These are phyloP conservation scores for Jordanella pulchra DNA, from an alignment of 2,797 vertebrate species.

Conservation along the genomic window DNA sequence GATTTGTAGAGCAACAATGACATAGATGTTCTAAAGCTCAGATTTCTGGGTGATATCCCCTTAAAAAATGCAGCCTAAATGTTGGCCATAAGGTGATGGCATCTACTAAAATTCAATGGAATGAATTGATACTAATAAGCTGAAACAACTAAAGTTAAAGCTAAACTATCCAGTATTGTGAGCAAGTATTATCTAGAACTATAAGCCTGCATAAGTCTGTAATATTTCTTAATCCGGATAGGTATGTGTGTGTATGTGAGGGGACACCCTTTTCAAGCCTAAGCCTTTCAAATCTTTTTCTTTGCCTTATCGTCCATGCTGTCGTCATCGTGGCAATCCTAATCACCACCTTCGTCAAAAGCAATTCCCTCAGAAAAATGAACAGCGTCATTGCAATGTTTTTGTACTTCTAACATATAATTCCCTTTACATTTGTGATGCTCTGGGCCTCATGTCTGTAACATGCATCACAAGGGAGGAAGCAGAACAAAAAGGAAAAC, in stretches of 20 bases:
- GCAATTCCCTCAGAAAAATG: conserved; percentile 45
- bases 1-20: no score
- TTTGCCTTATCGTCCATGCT: conserved; percentile 45
- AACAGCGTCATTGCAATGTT: conserved; percentile 34
- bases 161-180: conserved; percentile 1
- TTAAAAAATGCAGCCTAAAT: conserved; percentile 49
- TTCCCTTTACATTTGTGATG: conserved; percentile 32
- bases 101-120: conserved; percentile 14
- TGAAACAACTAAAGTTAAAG: conserved; percentile 15
- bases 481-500: conserved; percentile 13
- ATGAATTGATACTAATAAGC: conserved; percentile 12
- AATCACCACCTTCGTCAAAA: conserved; percentile 58
- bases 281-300: conserved; percentile 65
- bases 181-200: conserved; percentile 28
- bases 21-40: no score
- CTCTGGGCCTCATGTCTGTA: conserved; percentile 7
- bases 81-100: conserved; percentile 15
- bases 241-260: conserved; percentile 33
- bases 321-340: conserved; percentile 65
- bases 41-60: no score
- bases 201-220: conserved; percentile 31
- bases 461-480: conserved; percentile 13
- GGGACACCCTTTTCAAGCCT: conserved; percentile 64
- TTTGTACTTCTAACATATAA: conserved; percentile 37
- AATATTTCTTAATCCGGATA: conserved; percentile 55